These are phyloP conservation scores for Avahi laniger DNA, from an alignment of 2,797 vertebrate species.

Conservation along the genomic window DNA sequence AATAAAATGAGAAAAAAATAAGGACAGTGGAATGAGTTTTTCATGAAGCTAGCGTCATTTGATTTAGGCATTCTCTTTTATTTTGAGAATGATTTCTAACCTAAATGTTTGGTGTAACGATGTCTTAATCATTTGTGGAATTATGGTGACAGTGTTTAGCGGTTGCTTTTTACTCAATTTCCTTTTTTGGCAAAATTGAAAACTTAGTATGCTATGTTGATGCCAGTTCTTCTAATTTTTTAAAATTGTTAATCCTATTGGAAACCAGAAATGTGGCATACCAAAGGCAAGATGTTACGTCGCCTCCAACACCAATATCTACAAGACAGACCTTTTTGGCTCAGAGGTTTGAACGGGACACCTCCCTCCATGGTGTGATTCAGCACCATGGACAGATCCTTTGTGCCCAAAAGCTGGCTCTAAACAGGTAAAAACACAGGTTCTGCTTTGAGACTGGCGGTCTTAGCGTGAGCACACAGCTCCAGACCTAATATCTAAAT, in stretches of 20 bases:
- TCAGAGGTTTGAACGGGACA: neutral
- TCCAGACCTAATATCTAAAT: slow-evolving; percentile 39
- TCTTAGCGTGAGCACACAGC: neutral
- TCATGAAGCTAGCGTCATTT: neutral
- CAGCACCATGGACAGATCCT: slow-evolving; percentile 48
- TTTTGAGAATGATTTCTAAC: neutral
- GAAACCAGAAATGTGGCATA: neutral
- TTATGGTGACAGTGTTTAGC: neutral
- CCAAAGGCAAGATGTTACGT: neutral
- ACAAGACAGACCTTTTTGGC: neutral
- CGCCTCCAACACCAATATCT: neutral
- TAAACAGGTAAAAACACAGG: neutral
- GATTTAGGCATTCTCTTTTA: neutral
- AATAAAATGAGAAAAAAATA: neutral
- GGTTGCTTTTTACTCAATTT: slow-evolving; percentile 35
- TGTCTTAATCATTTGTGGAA: neutral
- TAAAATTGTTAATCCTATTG: neutral
- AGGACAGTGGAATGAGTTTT: neutral
- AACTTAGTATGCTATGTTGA: neutral
- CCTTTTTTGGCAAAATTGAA: neutral
- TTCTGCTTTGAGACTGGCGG: neutral
- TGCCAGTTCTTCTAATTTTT: neutral
- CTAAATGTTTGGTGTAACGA: neutral
- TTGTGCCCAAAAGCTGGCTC: neutral
- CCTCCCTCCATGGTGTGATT: neutral